Base-by-base conservation (phyloP, 2,888 invertebrate species). In the Eupithecia dodoneata region DNA sequence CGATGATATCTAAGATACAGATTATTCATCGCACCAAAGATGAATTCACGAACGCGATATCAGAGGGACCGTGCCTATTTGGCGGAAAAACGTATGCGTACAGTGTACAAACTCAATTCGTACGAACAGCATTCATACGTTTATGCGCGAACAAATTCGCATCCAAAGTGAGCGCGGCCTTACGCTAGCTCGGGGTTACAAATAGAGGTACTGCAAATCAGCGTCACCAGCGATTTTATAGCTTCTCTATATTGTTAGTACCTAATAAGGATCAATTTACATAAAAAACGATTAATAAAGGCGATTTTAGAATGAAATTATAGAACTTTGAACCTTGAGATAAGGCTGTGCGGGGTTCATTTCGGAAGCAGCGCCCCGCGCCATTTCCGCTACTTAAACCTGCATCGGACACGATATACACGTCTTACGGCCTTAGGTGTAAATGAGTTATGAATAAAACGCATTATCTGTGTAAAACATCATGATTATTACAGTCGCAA, bases 331-430 rank as follows among this genome's bases (percentile, higher is more conserved):
- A 66, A 42, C 42, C 42, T 66, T 66, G 15, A 30, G 30, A 30
- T 30, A 30, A 30, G 30, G 30, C 13, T 6, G 42, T 3, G 15
- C 2, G 7, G 18, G 55, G 42, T 42, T 66, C 13, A 66, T 66
- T 66, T 66, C 66, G 42, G 66, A 66, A 66, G 66, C 66, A 7
- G 42, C 66, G 66, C 66, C 2, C 66, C 7, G 42, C 66, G 66
- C 66, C 2, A 15, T 70, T 49, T 70, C 12, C 45, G 30, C 18
- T 45, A 78, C 80, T 81, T 84, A 90, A 89, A 88, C 89, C 93
- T 92, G 93, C 93, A 92, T 92, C 93, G 93, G 93, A 93, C 92
- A 85, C 83, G 76, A 79, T 70, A 77, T 65, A 72, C 45, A 70
- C 70, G 67, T 55, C 80, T 77, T 80, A 85, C 87, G 87, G 86